Percentiles rank a stretch among this genome's conserved stretches.
Evolutionary conservation across 2,113 vertebrate species (phyloP).

Genomic region (Campylorhamphus procurvoides): DNA sequence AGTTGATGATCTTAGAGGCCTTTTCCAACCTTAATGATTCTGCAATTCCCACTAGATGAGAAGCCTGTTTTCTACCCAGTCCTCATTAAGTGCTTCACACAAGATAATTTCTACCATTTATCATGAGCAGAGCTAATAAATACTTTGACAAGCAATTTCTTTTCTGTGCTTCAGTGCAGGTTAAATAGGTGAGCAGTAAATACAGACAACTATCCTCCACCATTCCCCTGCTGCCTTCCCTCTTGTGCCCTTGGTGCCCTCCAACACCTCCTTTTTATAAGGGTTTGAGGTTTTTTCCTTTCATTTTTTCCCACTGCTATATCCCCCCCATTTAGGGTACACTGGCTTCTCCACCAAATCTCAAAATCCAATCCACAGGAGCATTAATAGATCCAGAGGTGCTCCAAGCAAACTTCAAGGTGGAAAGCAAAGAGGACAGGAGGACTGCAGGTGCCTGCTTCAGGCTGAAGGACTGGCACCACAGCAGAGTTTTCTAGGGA

Average conservation of each 20-base stretch:
- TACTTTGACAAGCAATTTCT: neutral
- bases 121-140: neutral
- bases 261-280: neutral
- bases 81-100: neutral
- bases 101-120: neutral
- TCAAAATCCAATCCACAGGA: neutral
- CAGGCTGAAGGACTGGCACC: neutral
- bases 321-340: neutral
- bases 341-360: neutral
- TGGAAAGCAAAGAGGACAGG: neutral
- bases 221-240: neutral
- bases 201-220: neutral
- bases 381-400: neutral
- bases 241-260: neutral
- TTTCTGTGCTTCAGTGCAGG: neutral
- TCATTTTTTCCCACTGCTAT: neutral
- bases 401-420: neutral
- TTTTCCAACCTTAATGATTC: neutral
- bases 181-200: neutral
- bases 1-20: neutral
- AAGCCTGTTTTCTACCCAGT: neutral
- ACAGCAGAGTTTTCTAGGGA: neutral
- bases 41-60: neutral
- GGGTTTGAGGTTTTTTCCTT: neutral
- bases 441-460: neutral